A percentile compares a stretch with the other conserved stretches of the same genome.
phyloP scores from a whole-genome alignment of 2,888 invertebrate genomes.

The Pandemis corylana region DNA sequence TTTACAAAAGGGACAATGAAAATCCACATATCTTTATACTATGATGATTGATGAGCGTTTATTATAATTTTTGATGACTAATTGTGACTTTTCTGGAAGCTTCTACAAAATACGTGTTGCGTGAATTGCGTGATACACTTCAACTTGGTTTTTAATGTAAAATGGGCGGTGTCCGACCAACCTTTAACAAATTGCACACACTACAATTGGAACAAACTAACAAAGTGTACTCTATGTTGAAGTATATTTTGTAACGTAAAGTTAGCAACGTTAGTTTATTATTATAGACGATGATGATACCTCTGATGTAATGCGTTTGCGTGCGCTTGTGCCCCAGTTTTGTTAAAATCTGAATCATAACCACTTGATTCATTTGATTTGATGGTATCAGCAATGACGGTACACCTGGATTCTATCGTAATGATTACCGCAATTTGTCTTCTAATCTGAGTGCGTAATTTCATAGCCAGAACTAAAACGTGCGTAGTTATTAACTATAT shows the following conservation, averaged over 20 bases:
- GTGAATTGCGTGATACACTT: neutral
- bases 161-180: neutral
- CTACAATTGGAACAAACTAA: neutral
- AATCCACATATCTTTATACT: too few relatives aligned
- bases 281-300: conserved; percentile 29
- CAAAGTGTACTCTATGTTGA: neutral
- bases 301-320: conserved; percentile 23
- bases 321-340: conserved; percentile 28
- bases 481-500: too few relatives aligned
- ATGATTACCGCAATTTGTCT: neutral
- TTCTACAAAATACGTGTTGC: neutral
- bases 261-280: neutral
- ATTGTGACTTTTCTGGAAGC: neutral
- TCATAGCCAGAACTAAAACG: neutral
- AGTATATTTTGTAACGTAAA: neutral
- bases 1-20: too few relatives aligned
- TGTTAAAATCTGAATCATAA: conserved; percentile 25
- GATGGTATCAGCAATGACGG: conserved; percentile 24
- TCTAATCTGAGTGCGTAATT: neutral
- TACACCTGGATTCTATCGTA: conserved; percentile 22
- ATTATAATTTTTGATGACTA: too few relatives aligned
- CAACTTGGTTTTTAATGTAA: neutral
- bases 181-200: neutral
- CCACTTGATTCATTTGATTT: conserved; percentile 34
- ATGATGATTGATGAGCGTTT: too few relatives aligned